Base-by-base conservation (phyloP, 2,113 vertebrate species). In the Nesogale talazaci region DNA sequence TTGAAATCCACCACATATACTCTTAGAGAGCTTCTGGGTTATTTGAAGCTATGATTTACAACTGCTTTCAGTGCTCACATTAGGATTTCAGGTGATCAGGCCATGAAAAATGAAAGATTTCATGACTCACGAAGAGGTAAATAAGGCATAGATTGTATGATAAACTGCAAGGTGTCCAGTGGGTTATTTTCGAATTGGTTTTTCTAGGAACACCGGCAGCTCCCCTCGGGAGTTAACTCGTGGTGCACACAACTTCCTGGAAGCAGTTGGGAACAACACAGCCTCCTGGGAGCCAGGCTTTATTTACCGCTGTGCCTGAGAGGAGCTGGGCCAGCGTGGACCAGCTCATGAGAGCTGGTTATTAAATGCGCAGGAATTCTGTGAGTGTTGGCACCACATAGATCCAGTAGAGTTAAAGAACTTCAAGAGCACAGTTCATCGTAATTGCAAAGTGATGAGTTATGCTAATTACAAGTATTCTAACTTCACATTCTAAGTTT, bases 241-340 rank as follows among this genome's bases (percentile, higher is more conserved):
- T 7, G 25, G 31, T 16, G 57, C 12, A 4, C 2, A 61, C 4
- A 34, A 2, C 3, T 0, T 4, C 22, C 10, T 8, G 63, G 31
- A 75, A 6, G 25, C 42, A 15, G 65, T 65, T 78, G 20, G 4
- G 69, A 46, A 65, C 67, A 27, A 65, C 67, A 27, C 69, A 1
- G 1, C 46, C 2, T n/a, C 9, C 11, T 0, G 15, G 8, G 25
- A 2, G 40, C 10, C n/a, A 4, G 15, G 83, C 12, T 10, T 11
- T 15, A 14, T 10, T 34, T 42, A 52, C 12, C 46, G 27, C 42
- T 72, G 38, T 29, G 15, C 46, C 31, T 5, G 23, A 5, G 34
- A 56, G 12, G 2, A 4, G 29, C 67, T 15, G 80, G 79, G 17
- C 77, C 12, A 74, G 72, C 20, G 7, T 12, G 8, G 0, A 4